Conservation (phyloP, 2,888 invertebrate genomes). For the Trissolcus japonicus region DNA sequence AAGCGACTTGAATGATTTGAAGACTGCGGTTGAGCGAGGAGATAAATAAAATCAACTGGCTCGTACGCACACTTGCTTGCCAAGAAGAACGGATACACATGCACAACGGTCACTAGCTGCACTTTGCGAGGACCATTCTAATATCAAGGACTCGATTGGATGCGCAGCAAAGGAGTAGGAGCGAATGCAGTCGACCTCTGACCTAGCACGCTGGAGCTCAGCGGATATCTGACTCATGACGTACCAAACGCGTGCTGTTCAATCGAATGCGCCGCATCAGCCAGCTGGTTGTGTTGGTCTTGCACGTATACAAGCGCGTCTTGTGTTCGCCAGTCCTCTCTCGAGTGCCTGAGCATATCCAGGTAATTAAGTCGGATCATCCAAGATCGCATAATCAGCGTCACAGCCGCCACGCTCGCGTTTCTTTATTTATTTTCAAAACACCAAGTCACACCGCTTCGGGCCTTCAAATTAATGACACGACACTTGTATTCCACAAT, state of each 20-base stretch:
- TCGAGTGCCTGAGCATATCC: slow-evolving; percentile 47
- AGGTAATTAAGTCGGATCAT: slow-evolving; percentile 59
- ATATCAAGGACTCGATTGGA: slow-evolving; percentile 73
- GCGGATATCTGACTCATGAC: slow-evolving; percentile 74
- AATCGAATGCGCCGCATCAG: slow-evolving; percentile 63
- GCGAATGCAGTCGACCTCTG: slow-evolving; percentile 72
- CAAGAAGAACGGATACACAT: slow-evolving; percentile 46
- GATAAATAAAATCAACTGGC: slow-evolving; percentile 16
- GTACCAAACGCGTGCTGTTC: slow-evolving; percentile 65
- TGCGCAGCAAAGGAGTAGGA: slow-evolving; percentile 64
- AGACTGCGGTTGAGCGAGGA: slow-evolving; percentile 26
- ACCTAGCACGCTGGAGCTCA: slow-evolving; percentile 73
- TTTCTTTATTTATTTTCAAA: slow-evolving; percentile 33
- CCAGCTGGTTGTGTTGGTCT: slow-evolving; percentile 35
- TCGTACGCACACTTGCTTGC: slow-evolving; percentile 23
- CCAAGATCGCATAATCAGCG: slow-evolving; percentile 57
- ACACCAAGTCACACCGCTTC: slow-evolving; percentile 22
- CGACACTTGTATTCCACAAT: slow-evolving; percentile 1
- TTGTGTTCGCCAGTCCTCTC: slow-evolving; percentile 50
- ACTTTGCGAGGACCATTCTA: slow-evolving; percentile 73
- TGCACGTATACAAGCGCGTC: slow-evolving; percentile 35
- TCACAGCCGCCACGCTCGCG: slow-evolving; percentile 28
- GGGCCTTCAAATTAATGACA: slow-evolving; percentile 15
- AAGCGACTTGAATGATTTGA: neutral
- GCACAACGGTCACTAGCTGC: slow-evolving; percentile 67